These are phyloP conservation scores for Naja naja DNA, from an alignment of 2,113 vertebrate genomes.

Conservation along the genomic window DNA sequence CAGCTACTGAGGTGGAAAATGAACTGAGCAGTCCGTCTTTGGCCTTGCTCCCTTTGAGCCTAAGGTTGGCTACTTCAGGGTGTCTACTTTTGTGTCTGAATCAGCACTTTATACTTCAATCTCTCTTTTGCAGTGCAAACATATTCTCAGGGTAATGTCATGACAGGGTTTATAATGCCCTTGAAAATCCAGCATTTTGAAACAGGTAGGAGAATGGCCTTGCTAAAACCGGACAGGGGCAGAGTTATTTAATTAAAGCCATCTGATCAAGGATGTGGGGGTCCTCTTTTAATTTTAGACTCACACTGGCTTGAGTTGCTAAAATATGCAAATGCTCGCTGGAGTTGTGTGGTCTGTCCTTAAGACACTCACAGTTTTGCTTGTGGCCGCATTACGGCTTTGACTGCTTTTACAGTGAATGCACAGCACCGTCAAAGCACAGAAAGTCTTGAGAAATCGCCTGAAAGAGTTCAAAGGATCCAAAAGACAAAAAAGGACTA, in stretches of 20 bases:
- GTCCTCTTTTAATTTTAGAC: slow-evolving; percentile 73
- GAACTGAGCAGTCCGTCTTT: slow-evolving; percentile 99
- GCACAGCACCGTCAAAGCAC: slow-evolving; percentile 93
- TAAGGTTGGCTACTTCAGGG: slow-evolving; percentile 85
- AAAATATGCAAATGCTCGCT: slow-evolving; percentile 96
- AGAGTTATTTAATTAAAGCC: slow-evolving; percentile 67
- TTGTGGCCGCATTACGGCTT: slow-evolving; percentile 96
- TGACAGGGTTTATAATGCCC: slow-evolving; percentile 44
- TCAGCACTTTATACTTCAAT: slow-evolving; percentile 88
- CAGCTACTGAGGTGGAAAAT: slow-evolving; percentile 99
- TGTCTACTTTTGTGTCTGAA: slow-evolving; percentile 85
- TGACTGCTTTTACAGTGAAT: slow-evolving; percentile 99
- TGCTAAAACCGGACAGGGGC: slow-evolving; percentile 44
- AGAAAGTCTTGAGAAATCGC: slow-evolving; percentile 95
- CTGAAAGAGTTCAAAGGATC: slow-evolving; percentile 99
- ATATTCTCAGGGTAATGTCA: slow-evolving; percentile 61
- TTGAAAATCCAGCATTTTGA: slow-evolving; percentile 29
- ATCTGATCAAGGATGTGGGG: slow-evolving; percentile 72
- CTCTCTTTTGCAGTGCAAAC: slow-evolving; percentile 66
- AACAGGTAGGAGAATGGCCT: slow-evolving; percentile 58
- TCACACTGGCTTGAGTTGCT: slow-evolving; percentile 83
- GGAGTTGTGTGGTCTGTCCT: slow-evolving; percentile 98
- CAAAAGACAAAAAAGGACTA: slow-evolving; percentile 99
- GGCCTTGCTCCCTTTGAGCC: slow-evolving; percentile 97
- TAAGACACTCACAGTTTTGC: slow-evolving; percentile 98